Percentiles rank a stretch among this genome's conserved stretches.
phyloP scores from a whole-genome alignment of 2,888 invertebrate genomes.

The Sphaeridia pumilis region DNA sequence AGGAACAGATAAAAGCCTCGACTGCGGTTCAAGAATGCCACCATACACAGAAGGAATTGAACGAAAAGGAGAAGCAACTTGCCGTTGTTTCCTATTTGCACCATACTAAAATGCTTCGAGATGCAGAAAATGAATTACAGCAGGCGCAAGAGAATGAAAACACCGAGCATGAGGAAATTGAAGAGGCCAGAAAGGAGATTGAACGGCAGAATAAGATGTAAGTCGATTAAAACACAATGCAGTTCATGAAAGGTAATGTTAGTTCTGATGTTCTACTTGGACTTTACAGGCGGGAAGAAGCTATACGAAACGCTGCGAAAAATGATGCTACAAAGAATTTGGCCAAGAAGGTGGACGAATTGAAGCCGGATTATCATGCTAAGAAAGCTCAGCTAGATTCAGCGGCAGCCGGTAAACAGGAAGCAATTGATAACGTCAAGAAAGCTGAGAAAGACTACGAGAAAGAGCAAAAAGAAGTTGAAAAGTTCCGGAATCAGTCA shows the following conservation, averaged over 20 bases:
- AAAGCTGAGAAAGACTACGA: slow-evolving; percentile 56
- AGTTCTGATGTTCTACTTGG: neutral
- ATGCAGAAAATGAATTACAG: slow-evolving; percentile 69
- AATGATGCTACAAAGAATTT: slow-evolving; percentile 53
- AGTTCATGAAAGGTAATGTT: neutral
- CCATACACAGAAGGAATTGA: slow-evolving; percentile 17
- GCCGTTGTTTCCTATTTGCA: slow-evolving; percentile 19
- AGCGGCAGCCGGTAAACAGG: slow-evolving; percentile 14
- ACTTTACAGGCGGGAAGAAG: slow-evolving; percentile 16
- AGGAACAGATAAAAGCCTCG: slow-evolving; percentile 44
- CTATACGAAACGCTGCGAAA: slow-evolving; percentile 46
- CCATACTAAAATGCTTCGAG: slow-evolving; percentile 57
- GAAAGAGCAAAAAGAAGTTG: slow-evolving; percentile 53
- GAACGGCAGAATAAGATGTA: slow-evolving; percentile 37
- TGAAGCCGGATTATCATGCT: slow-evolving; percentile 57
- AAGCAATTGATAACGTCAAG: slow-evolving; percentile 49
- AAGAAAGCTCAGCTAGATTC: slow-evolving; percentile 45
- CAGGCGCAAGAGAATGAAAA: slow-evolving; percentile 42
- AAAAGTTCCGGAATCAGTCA: slow-evolving; percentile 45
- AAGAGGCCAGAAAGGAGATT: slow-evolving; percentile 46
- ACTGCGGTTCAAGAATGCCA: slow-evolving; percentile 25
- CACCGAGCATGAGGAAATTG: slow-evolving; percentile 41
- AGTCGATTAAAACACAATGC: slow-evolving; percentile 1
- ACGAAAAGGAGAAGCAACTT: slow-evolving; percentile 14
- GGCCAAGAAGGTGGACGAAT: slow-evolving; percentile 51